A percentile compares a stretch with the other conserved stretches of the same genome.
Conservation (phyloP, 2,888 invertebrate genomes). For the Dioctria linearis region DNA sequence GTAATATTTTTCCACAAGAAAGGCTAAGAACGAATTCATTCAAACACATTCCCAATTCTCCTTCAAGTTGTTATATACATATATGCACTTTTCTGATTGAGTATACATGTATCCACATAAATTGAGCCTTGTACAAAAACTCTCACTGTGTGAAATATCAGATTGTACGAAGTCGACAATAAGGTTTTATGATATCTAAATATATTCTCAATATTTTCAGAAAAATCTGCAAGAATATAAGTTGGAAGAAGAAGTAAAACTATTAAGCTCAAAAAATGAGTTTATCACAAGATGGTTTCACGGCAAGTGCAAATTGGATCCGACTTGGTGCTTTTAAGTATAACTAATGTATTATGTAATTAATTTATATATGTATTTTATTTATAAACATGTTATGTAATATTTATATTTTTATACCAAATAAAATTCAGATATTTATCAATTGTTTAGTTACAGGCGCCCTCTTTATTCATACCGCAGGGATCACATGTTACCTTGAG, state of each 20-base stretch:
- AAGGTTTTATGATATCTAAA: too few species aligned
- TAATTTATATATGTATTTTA: slow-evolving; percentile 15
- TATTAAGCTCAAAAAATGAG: slow-evolving; percentile 79
- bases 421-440: neutral
- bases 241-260: slow-evolving; percentile 70
- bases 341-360: neutral
- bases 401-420: slow-evolving; percentile 11
- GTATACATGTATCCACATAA: too few species aligned
- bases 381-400: neutral
- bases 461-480: neutral
- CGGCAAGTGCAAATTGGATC: slow-evolving; percentile 88
- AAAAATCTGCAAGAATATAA: slow-evolving; percentile 63
- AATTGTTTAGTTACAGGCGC: neutral
- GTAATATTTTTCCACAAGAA: too few species aligned
- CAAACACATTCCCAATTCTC: too few species aligned
- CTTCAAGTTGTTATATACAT: too few species aligned
- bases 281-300: slow-evolving; percentile 88
- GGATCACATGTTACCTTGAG: neutral
- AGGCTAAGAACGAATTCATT: too few species aligned
- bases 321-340: slow-evolving; percentile 79
- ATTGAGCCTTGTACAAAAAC: too few species aligned
- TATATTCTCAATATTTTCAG: slow-evolving; percentile 58
- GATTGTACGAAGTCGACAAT: too few species aligned
- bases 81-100: too few species aligned
- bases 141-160: too few species aligned